phyloP scores from a whole-genome alignment of 1,140 invertebrate genomes.

The Caenorhabditis tropicalis region DNA sequence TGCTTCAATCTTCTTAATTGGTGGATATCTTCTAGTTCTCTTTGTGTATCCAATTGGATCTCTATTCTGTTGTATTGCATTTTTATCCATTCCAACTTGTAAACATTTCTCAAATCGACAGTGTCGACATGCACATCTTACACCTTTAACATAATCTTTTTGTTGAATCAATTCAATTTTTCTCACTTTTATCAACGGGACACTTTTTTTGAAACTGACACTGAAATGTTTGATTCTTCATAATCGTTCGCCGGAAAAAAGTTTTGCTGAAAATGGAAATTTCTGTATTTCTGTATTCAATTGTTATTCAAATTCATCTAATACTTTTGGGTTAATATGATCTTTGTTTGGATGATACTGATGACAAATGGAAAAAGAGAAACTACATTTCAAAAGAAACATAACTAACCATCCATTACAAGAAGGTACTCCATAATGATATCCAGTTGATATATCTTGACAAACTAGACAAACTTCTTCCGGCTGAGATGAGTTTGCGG shows the following conservation, averaged over 20 bases:
- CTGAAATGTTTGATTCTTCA: slow-evolving; percentile 67
- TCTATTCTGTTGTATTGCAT: slow-evolving; percentile 69
- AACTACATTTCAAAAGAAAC: background rate
- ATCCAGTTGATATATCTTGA: slow-evolving; percentile 67
- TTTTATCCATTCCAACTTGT: slow-evolving; percentile 67
- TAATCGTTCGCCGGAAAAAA: slow-evolving; percentile 68
- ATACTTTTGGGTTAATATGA: too few relatives aligned
- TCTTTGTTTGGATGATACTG: too few relatives aligned
- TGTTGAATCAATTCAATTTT: background rate
- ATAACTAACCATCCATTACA: slow-evolving; percentile 68
- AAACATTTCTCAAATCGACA: slow-evolving; percentile 69
- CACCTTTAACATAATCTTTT: background rate
- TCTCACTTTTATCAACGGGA: slow-evolving; percentile 63
- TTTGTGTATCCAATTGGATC: slow-evolving; percentile 70
- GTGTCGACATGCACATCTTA: slow-evolving; percentile 69
- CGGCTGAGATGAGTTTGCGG: slow-evolving; percentile 27
- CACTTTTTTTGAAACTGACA: slow-evolving; percentile 68
- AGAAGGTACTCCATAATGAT: slow-evolving; percentile 70
- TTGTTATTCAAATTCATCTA: too few relatives aligned
- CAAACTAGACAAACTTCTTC: slow-evolving; percentile 67
- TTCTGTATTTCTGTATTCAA: background rate
- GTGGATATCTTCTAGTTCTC: slow-evolving; percentile 61
- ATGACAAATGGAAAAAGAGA: too few relatives aligned
- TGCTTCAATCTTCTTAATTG: slow-evolving; percentile 44
- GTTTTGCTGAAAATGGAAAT: slow-evolving; percentile 62